Evolutionary conservation across 2,113 vertebrate species (phyloP), one percentile per base, ranked within the genome.

Genomic region (Perca fluviatilis): DNA sequence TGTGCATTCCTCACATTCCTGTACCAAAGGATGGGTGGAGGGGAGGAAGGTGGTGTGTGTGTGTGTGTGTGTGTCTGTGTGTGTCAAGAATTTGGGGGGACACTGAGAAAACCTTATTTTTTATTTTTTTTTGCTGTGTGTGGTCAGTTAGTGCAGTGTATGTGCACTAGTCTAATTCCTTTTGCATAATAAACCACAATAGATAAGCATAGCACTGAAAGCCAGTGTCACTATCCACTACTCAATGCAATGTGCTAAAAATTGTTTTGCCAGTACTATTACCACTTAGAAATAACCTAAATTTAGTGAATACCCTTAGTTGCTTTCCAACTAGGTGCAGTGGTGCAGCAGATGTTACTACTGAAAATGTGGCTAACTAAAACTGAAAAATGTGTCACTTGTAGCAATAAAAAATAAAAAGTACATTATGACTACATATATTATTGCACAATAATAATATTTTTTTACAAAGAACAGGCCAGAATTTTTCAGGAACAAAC

Each of bases 1-100:
- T 83, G 64, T 21, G 83, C 91, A 95, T 94, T 92, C 92, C 74
- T 90, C 50, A 13, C 84, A 95, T 95, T 93, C 93, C 72, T 77
- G 33, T 11, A 54, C 51, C 49, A 70, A 72, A 82, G 76, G 82
- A 77, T 77, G 82, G 83, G 90, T 81, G 89, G 80, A 87, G 79
- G 82, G 88, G 76, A 74, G 80, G n/a, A n/a, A n/a, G n/a, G n/a
- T n/a, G n/a, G 83, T 86, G 78, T 67, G 56, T 9, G 79, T 71
- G 80, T 77, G 69, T 54, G 74, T 15, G 40, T 66, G 21, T 21
- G 61, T 25, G 54, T 61, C 40, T 66, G 65, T 49, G 18, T 46
- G 43, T 63, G 5, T 6, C 25, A 25, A 25, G 50, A 33, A 67
- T 74, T 70, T 72, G 4, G 23, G 73, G 73, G 23, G 43, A 51